Base-by-base conservation (phyloP, 2,113 vertebrate genomes). In the Pterocles burchelli region DNA sequence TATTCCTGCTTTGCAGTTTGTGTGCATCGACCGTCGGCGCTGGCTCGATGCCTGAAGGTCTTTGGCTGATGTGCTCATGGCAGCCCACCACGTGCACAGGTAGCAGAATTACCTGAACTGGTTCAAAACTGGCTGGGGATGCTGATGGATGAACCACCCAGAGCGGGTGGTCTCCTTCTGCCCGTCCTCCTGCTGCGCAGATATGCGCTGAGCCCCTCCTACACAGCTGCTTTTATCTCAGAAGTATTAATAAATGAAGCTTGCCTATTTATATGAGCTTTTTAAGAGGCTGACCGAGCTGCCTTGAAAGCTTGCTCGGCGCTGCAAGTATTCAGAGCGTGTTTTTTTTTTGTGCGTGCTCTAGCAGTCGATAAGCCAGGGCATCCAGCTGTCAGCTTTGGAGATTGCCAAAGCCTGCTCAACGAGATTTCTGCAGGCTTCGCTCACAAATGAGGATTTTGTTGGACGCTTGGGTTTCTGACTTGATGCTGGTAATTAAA, bases 301-400 rank as follows among this genome's bases (percentile, higher is more conserved):
- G 88, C 65, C 75, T 92, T 33, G 29, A 31, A 94, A 79, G 77
- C 91, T 95, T 81, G 92, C 66, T 88, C 5, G 17, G 89, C 92
- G 65, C 86, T 94, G 84, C 83, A 94, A 75, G 48, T 67, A 84
- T 93, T 92, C 79, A 28, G 88, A 83, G 95, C 7, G 55, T 38
- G 77, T n/a, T 81, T 68, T 75, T 38, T n/a, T 61, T 18, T 0
- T 43, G 58, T 74, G 52, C 6, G 12, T 24, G 63, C 85, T 93
- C 65, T 59, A 55, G 94, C 90, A 89, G 92, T 75, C 4, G 90
- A 93, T 97, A 97, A 96, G 96, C 88, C 86, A 77, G 86, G 83
- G 95, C 92, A 94, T 92, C 95, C 92, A 95, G 96, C 96, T 96
- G 91, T 92, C 95, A 94, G 94, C 92, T 82, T 52, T 84, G 70